Percentiles rank a stretch among this genome's conserved stretches.
Evolutionary conservation across 2,888 invertebrate species (phyloP).

Genomic region (Trachelus iudaicus): DNA sequence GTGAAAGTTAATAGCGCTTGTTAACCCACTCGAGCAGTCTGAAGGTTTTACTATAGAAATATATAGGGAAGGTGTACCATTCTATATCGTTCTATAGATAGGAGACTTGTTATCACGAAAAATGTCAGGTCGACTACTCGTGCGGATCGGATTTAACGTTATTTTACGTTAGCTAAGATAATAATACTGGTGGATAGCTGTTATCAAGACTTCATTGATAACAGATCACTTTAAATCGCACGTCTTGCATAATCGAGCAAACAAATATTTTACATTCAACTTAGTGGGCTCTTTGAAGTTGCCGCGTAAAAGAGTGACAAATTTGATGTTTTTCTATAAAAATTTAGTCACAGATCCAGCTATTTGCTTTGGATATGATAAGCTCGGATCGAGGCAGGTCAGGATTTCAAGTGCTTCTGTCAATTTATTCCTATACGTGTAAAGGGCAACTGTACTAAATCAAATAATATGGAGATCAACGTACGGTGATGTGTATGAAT

Average conservation of each 20-base stretch:
- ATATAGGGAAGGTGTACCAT: not conserved
- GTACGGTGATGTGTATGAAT: not conserved
- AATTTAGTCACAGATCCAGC: not conserved
- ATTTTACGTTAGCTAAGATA: not conserved
- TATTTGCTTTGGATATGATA: not conserved
- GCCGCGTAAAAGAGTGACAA: not conserved
- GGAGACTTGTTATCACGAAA: not conserved
- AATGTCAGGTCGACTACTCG: not conserved
- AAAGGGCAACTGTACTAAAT: not conserved
- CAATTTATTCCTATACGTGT: not conserved
- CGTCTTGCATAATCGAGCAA: not conserved
- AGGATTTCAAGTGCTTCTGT: not conserved
- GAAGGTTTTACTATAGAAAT: not conserved
- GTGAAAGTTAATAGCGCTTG: constrained; percentile 36
- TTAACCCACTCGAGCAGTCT: constrained; percentile 34
- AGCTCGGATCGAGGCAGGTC: not conserved
- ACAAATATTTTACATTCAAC: not conserved
- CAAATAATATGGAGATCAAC: not conserved
- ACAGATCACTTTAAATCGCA: not conserved
- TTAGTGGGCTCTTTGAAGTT: not conserved
- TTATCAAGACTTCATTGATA: not conserved
- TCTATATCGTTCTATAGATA: not conserved
- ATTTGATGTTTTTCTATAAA: not conserved
- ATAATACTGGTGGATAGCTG: not conserved
- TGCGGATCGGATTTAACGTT: not conserved